Evolutionary conservation across 2,888 invertebrate species (phyloP).

Genomic region (Heliconius ethilla): DNA sequence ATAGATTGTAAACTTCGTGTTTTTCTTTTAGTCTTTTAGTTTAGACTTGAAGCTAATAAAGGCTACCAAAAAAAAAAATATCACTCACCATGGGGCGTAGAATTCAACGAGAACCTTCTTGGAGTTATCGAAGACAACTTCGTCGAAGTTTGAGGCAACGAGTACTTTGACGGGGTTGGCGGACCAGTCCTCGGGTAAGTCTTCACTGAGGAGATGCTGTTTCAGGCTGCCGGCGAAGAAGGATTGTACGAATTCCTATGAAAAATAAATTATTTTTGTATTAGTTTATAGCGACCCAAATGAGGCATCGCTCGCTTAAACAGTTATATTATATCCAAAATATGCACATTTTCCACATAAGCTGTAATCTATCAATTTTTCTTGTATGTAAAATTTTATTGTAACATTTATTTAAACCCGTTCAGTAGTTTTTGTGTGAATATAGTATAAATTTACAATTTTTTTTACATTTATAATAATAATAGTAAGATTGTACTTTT

Average conservation of each 20-base stretch:
- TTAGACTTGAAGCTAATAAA: neutral
- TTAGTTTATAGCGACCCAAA: neutral
- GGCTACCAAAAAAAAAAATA: neutral
- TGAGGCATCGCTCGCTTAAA: no score
- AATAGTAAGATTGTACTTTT: no score
- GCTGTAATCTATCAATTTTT: no score
- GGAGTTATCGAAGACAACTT: constrained; percentile 91
- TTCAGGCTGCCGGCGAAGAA: constrained; percentile 96
- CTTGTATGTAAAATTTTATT: no score
- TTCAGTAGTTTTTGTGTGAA: no score
- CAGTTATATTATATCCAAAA: no score
- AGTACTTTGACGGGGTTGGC: constrained; percentile 95
- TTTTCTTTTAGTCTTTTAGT: no score
- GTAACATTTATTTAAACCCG: no score
- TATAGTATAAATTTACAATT: no score
- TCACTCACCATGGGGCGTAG: constrained; percentile 95
- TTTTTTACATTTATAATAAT: no score
- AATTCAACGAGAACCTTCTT: constrained; percentile 99
- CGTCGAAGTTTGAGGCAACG: constrained; percentile 97
- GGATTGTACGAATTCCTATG: constrained; percentile 89
- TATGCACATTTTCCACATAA: no score
- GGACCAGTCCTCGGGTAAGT: constrained; percentile 98
- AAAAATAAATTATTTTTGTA: neutral
- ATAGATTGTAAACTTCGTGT: no score
- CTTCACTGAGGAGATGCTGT: constrained; percentile 96